phyloP scores from a whole-genome alignment of 2,113 vertebrate species.

The Microtus montanus region DNA sequence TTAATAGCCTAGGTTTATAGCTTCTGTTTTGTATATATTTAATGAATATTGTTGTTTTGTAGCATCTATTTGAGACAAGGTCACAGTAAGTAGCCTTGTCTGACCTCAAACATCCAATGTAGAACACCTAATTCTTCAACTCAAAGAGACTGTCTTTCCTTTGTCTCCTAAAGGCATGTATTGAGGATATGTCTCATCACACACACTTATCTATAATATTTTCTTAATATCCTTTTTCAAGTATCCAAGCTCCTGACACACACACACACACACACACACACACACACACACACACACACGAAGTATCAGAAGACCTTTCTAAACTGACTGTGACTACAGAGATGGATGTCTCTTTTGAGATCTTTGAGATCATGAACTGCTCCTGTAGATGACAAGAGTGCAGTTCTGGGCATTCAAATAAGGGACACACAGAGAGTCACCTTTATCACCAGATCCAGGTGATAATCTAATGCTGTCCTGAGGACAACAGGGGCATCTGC shows the following conservation, averaged over 20 bases:
- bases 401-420: neutral
- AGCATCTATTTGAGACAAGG: neutral
- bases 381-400: accelerated
- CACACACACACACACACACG: no score
- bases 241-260: neutral
- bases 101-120: neutral
- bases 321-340: neutral
- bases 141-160: neutral
- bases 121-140: neutral
- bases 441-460: neutral
- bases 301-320: neutral
- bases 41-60: neutral
- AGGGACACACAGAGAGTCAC: accelerated
- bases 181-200: neutral
- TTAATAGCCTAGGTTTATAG: neutral
- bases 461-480: neutral
- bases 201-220: neutral
- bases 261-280: no score
- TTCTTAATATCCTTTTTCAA: neutral
- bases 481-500: no score
- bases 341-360: neutral
- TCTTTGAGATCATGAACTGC: neutral
- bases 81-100: neutral
- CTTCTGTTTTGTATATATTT: neutral
- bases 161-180: neutral